Conservation (phyloP, 1,140 invertebrate genomes). For the Gryllus bimaculatus region DNA sequence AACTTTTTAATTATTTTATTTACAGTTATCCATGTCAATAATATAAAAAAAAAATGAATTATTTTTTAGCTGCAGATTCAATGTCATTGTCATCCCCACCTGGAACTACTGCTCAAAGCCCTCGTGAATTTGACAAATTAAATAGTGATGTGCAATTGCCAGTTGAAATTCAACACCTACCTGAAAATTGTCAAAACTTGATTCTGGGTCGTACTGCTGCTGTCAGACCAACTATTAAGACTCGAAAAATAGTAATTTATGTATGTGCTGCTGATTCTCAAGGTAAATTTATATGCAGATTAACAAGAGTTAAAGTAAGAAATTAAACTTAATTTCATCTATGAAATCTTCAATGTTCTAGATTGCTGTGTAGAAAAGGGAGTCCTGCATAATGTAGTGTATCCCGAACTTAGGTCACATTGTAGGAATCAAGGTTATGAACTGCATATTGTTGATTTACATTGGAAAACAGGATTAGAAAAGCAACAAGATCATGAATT, state of each 20-base stretch:
- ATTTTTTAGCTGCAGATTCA: constrained; percentile 15
- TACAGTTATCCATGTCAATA: neutral
- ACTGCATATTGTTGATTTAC: constrained; percentile 56
- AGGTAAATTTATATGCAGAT: constrained; percentile 35
- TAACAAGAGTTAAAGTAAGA: neutral
- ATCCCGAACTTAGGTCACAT: constrained; percentile 46
- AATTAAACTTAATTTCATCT: neutral
- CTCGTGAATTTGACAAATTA: constrained; percentile 22
- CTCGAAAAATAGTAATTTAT: constrained; percentile 55
- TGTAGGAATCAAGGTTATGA: constrained; percentile 53
- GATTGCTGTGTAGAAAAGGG: constrained; percentile 57
- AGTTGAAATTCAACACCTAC: constrained; percentile 39
- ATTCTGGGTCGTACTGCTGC: constrained; percentile 45
- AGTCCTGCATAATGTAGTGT: constrained; percentile 51
- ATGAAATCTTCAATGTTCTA: constrained; percentile 30
- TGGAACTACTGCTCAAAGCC: constrained; percentile 21
- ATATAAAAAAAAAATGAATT: neutral
- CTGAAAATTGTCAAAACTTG: constrained; percentile 40
- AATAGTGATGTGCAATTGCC: constrained; percentile 27
- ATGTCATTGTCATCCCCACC: constrained; percentile 26
- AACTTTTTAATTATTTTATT: neutral
- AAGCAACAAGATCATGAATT: constrained; percentile 59
- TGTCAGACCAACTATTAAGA: constrained; percentile 36
- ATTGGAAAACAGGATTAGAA: constrained; percentile 56
- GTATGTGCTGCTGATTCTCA: constrained; percentile 57